Conservation (phyloP, 1,140 invertebrate species). For the Meloidogyne hapla region DNA sequence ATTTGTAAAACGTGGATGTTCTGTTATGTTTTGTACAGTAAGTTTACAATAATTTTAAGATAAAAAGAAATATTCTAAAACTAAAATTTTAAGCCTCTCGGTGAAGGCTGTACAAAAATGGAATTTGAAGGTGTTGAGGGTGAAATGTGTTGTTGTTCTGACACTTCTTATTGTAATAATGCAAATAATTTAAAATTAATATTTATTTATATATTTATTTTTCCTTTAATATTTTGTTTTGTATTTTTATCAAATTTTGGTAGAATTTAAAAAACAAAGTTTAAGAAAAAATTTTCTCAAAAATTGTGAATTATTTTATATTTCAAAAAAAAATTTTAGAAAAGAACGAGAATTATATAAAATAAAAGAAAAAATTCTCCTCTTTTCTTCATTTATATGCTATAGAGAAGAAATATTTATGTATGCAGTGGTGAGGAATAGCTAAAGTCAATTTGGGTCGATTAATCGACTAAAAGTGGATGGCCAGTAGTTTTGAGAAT, state of each 20-base stretch:
- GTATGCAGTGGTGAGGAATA: background rate
- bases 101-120: slow-evolving; percentile 24
- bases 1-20: slow-evolving; percentile 24
- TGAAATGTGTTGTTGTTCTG: slow-evolving; percentile 33
- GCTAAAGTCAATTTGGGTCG: background rate
- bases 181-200: background rate
- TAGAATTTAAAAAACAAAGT: too few species aligned
- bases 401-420: background rate
- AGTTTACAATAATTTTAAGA: background rate
- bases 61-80: background rate
- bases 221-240: background rate
- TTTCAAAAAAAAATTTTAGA: too few species aligned
- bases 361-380: too few species aligned
- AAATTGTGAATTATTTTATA: too few species aligned
- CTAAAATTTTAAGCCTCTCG: slow-evolving; percentile 24
- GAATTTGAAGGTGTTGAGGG: slow-evolving; percentile 31
- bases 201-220: background rate
- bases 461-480: slow-evolving; percentile 2
- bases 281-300: too few species aligned
- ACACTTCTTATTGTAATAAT: slow-evolving; percentile 29
- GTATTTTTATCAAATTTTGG: too few species aligned
- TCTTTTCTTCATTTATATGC: background rate
- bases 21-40: slow-evolving; percentile 22
- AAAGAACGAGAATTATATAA: too few species aligned
- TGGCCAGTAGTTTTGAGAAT: slow-evolving; percentile 1